Conservation (phyloP, 2,113 vertebrate species). For the Festucalex cinctus region DNA sequence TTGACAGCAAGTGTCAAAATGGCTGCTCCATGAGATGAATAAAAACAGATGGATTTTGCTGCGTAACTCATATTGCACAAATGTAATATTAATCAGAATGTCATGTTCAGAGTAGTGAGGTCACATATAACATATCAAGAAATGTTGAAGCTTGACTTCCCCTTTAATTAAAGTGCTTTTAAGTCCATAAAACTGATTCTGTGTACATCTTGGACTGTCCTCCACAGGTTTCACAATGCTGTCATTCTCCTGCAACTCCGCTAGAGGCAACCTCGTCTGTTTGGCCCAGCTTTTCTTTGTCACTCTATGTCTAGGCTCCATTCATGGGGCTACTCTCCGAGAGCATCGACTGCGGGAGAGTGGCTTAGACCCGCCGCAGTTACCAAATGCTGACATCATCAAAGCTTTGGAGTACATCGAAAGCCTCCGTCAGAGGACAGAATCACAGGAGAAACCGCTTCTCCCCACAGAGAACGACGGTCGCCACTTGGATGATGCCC, state of each 20-base stretch:
- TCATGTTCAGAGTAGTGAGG: too few species aligned
- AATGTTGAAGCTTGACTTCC: too few species aligned
- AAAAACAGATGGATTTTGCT: too few species aligned
- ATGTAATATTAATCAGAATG: too few species aligned
- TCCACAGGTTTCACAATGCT: conserved; percentile 77
- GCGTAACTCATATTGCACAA: too few species aligned
- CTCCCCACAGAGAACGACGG: conserved; percentile 62
- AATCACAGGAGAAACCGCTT: conserved; percentile 34
- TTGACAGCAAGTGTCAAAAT: too few species aligned
- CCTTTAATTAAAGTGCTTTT: background rate
- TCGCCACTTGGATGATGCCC: conserved; percentile 35
- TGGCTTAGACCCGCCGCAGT: conserved; percentile 68
- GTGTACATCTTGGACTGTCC: conserved; percentile 34
- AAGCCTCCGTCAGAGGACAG: conserved; percentile 79
- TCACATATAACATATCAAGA: too few species aligned
- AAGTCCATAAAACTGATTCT: background rate
- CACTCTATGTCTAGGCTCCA: conserved; percentile 61
- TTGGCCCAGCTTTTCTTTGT: conserved; percentile 68
- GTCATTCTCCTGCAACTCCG: conserved; percentile 64
- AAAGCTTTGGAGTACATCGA: conserved; percentile 92
- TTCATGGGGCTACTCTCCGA: conserved; percentile 80
- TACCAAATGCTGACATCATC: conserved; percentile 85
- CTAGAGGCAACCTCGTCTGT: conserved; percentile 64
- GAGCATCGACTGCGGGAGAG: conserved; percentile 79
- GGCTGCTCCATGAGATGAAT: too few species aligned